Evolutionary conservation across 2,888 invertebrate genomes (phyloP).

Genomic region (Troides helena): DNA sequence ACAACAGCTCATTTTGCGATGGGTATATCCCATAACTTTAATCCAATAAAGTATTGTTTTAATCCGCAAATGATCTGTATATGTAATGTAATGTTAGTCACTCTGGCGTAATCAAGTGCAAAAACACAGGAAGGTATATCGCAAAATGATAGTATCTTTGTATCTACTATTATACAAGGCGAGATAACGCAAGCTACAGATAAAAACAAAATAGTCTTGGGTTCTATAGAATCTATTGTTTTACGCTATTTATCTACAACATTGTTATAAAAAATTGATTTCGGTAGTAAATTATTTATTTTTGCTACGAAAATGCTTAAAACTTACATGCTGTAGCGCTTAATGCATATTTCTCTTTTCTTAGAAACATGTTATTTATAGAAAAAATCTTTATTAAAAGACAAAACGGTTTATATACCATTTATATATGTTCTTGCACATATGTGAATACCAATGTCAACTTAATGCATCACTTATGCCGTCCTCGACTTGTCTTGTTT

Average conservation of each 20-base stretch:
- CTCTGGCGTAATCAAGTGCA: not conserved
- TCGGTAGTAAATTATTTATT: not conserved
- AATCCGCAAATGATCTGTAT: too few species aligned
- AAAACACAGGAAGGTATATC: not conserved
- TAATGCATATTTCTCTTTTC: too few species aligned
- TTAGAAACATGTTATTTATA: too few species aligned
- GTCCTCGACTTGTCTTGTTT: slow-evolving; percentile 16
- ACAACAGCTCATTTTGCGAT: too few species aligned
- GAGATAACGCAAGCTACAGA: not conserved
- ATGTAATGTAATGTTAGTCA: not conserved
- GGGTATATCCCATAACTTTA: too few species aligned
- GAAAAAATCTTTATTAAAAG: not conserved
- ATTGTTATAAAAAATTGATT: not conserved
- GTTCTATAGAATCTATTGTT: not conserved
- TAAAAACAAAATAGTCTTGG: not conserved
- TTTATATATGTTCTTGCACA: not conserved
- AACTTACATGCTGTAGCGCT: too few species aligned
- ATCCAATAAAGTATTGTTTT: too few species aligned
- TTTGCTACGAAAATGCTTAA: too few species aligned
- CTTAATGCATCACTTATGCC: slow-evolving; percentile 20
- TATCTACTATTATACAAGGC: not conserved
- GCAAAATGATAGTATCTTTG: not conserved
- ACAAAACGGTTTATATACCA: not conserved
- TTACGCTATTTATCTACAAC: not conserved
- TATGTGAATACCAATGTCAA: slow-evolving; percentile 10